phyloP scores from a whole-genome alignment of 2,888 invertebrate species.

The Hetaerina titia region DNA sequence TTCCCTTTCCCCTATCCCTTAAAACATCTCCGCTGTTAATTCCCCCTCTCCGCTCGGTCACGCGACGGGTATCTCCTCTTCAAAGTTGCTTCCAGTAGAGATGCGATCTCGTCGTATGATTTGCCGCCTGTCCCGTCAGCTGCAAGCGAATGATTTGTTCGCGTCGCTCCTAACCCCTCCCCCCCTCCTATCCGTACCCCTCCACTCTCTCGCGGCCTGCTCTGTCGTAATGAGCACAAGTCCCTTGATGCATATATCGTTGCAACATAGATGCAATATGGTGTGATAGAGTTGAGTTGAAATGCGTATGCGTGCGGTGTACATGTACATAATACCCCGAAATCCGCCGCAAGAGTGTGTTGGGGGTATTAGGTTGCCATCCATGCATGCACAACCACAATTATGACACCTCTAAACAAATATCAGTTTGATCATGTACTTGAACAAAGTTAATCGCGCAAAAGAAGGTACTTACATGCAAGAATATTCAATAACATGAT shows the following conservation, averaged over 20 bases:
- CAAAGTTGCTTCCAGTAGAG: neutral
- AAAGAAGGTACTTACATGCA: too few species aligned
- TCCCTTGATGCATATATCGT: neutral
- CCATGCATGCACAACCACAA: too few species aligned
- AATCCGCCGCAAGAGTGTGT: too few species aligned
- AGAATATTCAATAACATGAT: too few species aligned
- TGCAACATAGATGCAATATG: too few species aligned
- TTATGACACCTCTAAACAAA: too few species aligned
- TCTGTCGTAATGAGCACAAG: neutral
- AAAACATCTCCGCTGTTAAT: neutral
- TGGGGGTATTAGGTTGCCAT: too few species aligned
- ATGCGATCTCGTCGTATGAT: constrained; percentile 7
- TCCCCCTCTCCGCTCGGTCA: neutral
- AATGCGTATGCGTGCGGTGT: neutral
- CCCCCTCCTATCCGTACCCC: too few species aligned
- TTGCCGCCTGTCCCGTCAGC: constrained; percentile 12
- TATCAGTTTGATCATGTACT: too few species aligned
- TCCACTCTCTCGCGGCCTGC: neutral
- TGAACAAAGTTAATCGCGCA: too few species aligned
- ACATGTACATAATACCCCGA: too few species aligned
- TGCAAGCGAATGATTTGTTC: neutral
- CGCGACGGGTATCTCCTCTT: neutral
- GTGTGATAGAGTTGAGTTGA: neutral
- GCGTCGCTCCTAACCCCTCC: neutral
- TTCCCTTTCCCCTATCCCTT: neutral